Conservation (phyloP, 2,888 invertebrate genomes). For the Caenorhabditis sp. region DNA sequence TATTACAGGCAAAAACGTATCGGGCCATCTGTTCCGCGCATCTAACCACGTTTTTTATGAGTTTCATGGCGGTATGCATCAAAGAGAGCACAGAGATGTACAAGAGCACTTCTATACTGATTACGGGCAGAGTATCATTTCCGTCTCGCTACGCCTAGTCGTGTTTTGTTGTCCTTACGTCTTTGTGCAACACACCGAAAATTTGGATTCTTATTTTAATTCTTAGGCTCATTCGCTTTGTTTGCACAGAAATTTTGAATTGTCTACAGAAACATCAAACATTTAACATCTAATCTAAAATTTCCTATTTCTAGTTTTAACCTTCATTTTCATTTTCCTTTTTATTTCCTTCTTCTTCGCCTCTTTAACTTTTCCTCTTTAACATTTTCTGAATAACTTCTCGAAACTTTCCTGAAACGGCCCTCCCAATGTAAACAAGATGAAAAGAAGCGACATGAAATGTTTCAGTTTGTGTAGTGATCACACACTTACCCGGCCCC, state of each 20-base stretch:
- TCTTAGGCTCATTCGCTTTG: not conserved
- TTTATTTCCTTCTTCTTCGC: not conserved
- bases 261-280: no score
- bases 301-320: no score
- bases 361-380: no score
- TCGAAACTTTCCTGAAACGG: no score
- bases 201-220: slow-evolving; percentile 1
- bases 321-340: no score
- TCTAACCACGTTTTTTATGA: not conserved
- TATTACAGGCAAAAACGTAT: slow-evolving; percentile 11
- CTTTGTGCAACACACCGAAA: slow-evolving; percentile 16
- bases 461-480: slow-evolving; percentile 12
- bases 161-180: slow-evolving; percentile 26
- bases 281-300: no score
- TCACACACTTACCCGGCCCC: not conserved
- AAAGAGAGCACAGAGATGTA: slow-evolving; percentile 20
- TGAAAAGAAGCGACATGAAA: not conserved
- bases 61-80: slow-evolving; percentile 19
- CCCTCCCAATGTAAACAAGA: slow-evolving; percentile 1
- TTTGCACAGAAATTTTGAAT: no score
- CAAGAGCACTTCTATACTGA: slow-evolving; percentile 25
- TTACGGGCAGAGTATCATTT: slow-evolving; percentile 33
- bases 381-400: no score
- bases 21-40: slow-evolving; percentile 31
- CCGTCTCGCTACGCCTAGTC: slow-evolving; percentile 5